Evolutionary conservation across 35 echinoderm and acorn worm genomes (phyloP), one percentile per base, ranked within the genome.

Genomic region (Acanthaster planci): DNA sequence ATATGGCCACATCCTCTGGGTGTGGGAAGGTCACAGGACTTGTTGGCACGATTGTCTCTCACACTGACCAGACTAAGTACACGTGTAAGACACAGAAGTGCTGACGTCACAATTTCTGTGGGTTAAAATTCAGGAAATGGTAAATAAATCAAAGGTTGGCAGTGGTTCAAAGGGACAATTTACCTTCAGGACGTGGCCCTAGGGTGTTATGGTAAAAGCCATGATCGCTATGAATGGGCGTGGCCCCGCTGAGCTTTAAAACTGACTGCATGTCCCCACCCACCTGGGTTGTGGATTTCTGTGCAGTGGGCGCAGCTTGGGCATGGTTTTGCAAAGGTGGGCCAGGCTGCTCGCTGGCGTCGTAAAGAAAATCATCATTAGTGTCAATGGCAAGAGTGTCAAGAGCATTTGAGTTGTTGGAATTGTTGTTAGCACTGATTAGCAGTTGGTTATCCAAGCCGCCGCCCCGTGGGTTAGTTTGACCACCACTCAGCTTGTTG

Each of bases 401-500:
- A 57, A 53, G 32, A 57, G 53, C 81, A 38, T 83, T 83, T 58
- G 52, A 58, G 81, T 83, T 83, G 81, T 89, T 89, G 87, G 87
- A 82, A 81, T 89, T 89, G 80, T 67, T 83, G 87, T 89, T 89
- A 89, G 87, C 87, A 89, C 54, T 31, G 79, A 54, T 57, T 38
- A 83, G 81, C 35, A 58, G 81, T 38, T 57, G 38, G 60, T 81
- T 82, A 60, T 89, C 80, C 42, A 83, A 51, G 21, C 40, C 42
- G 17, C 78, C 52, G 29, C 64, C 64, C 38, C 87, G 79, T 19
- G 42, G 87, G 80, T 89, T 89, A 89, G 87, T 89, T 36, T 79
- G 50, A 79, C 82, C 72, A 79, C 91, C 90, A 52, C 91, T 84
- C 8, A 94, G 88, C 85, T 99, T 99, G 83, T 90, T 99, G 84